phyloP scores from a whole-genome alignment of 2,797 vertebrate species.

The Sebastes wilsoni region DNA sequence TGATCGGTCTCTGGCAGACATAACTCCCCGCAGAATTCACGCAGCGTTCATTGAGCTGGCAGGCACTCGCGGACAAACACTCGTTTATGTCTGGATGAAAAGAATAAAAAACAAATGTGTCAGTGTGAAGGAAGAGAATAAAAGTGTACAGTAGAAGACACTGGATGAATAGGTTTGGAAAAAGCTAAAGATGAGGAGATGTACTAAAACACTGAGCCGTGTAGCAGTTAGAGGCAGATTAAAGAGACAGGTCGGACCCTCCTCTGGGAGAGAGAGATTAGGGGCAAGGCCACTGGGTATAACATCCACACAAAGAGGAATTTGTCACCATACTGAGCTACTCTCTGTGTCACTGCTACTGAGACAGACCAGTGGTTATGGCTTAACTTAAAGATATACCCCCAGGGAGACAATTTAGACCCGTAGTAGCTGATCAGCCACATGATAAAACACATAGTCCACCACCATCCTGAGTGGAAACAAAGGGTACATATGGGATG shows the following conservation, averaged over 20 bases:
- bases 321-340: conserved; percentile 30
- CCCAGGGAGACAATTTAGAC: conserved; percentile 8
- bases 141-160: background rate
- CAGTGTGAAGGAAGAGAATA: conserved; percentile 12
- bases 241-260: conserved; percentile 38
- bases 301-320: conserved; percentile 50
- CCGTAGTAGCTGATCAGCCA: background rate
- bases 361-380: conserved; percentile 18
- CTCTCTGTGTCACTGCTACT: conserved; percentile 27
- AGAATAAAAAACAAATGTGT: conserved; percentile 31
- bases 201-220: background rate
- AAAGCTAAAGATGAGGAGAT: background rate
- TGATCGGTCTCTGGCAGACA: conserved; percentile 83
- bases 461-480: conserved; percentile 22
- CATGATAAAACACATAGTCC: conserved; percentile 35
- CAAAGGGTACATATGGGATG: conserved; percentile 13
- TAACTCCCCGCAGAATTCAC: conserved; percentile 89
- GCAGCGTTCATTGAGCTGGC: conserved; percentile 87
- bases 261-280: conserved; percentile 30
- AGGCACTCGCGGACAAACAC: conserved; percentile 86
- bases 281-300: conserved; percentile 34
- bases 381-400: conserved; percentile 30
- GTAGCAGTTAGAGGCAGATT: conserved; percentile 27
- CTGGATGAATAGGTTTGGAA: background rate
- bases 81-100: conserved; percentile 88